Evolutionary conservation across 2,888 invertebrate species (phyloP), one percentile per base, ranked within the genome.

Genomic region (Ennomos quercinarius): DNA sequence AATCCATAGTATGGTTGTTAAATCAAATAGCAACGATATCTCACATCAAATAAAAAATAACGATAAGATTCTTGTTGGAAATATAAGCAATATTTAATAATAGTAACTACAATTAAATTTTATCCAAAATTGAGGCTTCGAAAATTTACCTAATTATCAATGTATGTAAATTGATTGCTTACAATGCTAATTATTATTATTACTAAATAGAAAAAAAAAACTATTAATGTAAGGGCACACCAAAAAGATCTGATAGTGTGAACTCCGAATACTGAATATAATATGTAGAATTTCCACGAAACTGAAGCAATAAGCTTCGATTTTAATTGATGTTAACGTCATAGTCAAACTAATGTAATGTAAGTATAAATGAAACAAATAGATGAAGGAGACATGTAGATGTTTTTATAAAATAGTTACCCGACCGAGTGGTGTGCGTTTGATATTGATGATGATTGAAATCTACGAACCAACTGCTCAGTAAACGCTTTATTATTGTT

Each of bases 251-350:
- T 84, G 83, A 83, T 70, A 71, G 72, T 72, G 73, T 73, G 71
- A 6, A 27, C 27, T 27, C 3, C 5, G 27, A 27, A 27, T 27
- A 27, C 27, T 27, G 27, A 57, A 69, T 72, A 72, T 70, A 71
- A 4, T 6, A 27, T 27, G 6, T 27, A 66, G 70, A 77, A 74
- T 76, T 74, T 75, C 71, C 67, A 74, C 70, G 72, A 64, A 78
- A 78, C 72, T 58, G 81, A 73, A 81, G 81, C 83, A 80, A 78
- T 81, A 78, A 76, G 82, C 83, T 84, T 83, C 77, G 61, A 68
- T 72, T 68, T 73, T 70, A 71, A 70, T 71, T 54, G 48, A 52
- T 69, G 63, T 76, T 67, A 27, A 71, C 53, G 64, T 71, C 66
- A 70, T 68, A 66, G 53, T 53, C 46, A 61, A 67, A 67, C 36